Percentiles rank a stretch among this genome's conserved stretches.
phyloP scores from a whole-genome alignment of 1,140 invertebrate genomes.

The Trichonephila inaurata region DNA sequence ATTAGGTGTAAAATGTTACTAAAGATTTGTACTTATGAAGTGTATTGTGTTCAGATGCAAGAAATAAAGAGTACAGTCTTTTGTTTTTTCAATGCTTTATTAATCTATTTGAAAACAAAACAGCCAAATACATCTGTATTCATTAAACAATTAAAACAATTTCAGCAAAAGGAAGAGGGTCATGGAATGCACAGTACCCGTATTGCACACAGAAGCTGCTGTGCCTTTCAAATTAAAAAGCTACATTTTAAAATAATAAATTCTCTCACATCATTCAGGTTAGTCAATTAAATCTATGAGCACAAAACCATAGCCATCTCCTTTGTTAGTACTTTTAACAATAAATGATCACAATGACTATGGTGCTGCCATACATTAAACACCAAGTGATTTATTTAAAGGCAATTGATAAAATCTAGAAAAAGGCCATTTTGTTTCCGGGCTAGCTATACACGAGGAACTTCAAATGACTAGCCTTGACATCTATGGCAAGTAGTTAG shows the following conservation, averaged over 20 bases:
- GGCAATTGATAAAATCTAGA: slow-evolving; percentile 77
- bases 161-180: slow-evolving; percentile 74
- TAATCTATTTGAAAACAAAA: slow-evolving; percentile 76
- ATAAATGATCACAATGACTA: slow-evolving; percentile 76
- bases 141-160: slow-evolving; percentile 75
- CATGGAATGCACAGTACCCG: slow-evolving; percentile 77
- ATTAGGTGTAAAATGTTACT: too few relatives aligned
- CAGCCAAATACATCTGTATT: slow-evolving; percentile 73
- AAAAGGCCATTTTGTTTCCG: slow-evolving; percentile 76
- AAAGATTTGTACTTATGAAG: too few relatives aligned
- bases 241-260: slow-evolving; percentile 68
- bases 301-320: slow-evolving; percentile 65
- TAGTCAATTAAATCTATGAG: slow-evolving; percentile 63
- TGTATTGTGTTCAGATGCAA: too few relatives aligned
- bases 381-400: slow-evolving; percentile 75
- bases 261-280: slow-evolving; percentile 43
- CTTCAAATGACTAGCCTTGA: slow-evolving; percentile 76
- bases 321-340: slow-evolving; percentile 65
- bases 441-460: slow-evolving; percentile 76
- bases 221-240: slow-evolving; percentile 74
- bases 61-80: too few relatives aligned
- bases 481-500: slow-evolving; percentile 76
- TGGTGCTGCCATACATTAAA: slow-evolving; percentile 75
- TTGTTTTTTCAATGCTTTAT: slow-evolving; percentile 73
- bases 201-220: slow-evolving; percentile 77